Evolutionary conservation across 2,113 vertebrate genomes (phyloP), one percentile per base, ranked within the genome.

Genomic region (Ramphastos sulfuratus): DNA sequence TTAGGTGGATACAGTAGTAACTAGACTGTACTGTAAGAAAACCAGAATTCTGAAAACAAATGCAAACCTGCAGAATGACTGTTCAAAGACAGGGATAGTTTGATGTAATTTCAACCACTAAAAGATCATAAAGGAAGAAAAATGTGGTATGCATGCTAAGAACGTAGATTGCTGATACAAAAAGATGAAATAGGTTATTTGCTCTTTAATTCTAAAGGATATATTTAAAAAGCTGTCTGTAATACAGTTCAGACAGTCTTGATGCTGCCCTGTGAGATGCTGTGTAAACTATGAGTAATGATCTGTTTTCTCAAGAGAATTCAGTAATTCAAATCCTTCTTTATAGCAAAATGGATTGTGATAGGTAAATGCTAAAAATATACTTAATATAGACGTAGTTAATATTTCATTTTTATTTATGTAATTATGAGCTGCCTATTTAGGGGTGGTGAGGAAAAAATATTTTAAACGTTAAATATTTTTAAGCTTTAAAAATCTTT

Each of bases 371-470:
- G 31, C 67, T 87, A 65, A 95, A 75, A 30, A 56, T 42, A 30
- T 15, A 69, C 70, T 48, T 81, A 81, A 56, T 77, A 52, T 14
- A 4, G 19, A 15, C 14, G 9, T 52, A 56, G 15, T 42, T 54
- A 63, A 54, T 84, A 61, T 6, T 56, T 19, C 9, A 37, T 56
- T 93, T 96, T 67, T 83, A 63, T 91, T 85, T 83, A 12, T 16
- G 5, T 92, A 78, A 78, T 42, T 33, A 85, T 82, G 73, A 85
- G 71, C 27, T 35, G 9, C 55, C n/a, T 64, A 8, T 84, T 44
- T 93, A 28, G 33, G 13, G 14, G 12, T 20, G 10, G 55, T 18
- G 28, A 1, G 7, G 30, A 9, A 61, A 46, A 37, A 58, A 35
- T 7, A 6, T 4, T 77, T n/a, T 5, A 70, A 18, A 12, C 16